Evolutionary conservation across 35 echinoderm and acorn worm species (phyloP).

Genomic region (Heliocidaris erythrogramma): DNA sequence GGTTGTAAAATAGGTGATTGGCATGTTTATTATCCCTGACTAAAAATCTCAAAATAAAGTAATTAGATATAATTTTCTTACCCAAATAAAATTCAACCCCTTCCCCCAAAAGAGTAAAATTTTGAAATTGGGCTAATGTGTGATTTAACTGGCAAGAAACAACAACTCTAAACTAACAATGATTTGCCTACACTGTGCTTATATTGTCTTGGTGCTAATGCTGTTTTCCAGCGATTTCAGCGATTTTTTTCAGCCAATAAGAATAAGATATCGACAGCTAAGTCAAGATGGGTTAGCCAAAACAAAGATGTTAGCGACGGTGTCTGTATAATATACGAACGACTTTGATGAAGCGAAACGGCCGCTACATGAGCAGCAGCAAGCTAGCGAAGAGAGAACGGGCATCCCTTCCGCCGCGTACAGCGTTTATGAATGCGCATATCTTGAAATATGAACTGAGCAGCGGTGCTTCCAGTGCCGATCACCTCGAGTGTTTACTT

Average conservation of each 20-base stretch:
- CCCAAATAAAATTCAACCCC: neutral
- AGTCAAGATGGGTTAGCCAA: neutral
- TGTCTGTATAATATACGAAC: neutral
- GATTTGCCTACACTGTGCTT: neutral
- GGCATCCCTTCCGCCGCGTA: conserved; percentile 5
- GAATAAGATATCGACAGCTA: neutral
- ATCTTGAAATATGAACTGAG: conserved; percentile 53
- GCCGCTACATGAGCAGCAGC: neutral
- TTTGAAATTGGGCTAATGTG: neutral
- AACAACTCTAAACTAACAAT: neutral
- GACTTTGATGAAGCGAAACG: neutral
- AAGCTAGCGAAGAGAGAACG: neutral
- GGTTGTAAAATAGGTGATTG: no score
- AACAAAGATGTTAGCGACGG: neutral
- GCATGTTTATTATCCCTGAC: no score
- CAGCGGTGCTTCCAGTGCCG: neutral
- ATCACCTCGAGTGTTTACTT: conserved; percentile 43
- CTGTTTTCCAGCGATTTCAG: neutral
- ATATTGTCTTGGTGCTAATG: neutral
- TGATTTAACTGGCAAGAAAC: no score
- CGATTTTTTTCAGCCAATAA: neutral
- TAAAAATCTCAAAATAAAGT: no score
- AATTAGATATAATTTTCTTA: no score
- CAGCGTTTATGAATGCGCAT: conserved; percentile 49
- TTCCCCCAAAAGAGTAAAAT: neutral